These are phyloP conservation scores for Austrolebias charrua DNA, from an alignment of 2,797 vertebrate genomes.

Conservation along the genomic window DNA sequence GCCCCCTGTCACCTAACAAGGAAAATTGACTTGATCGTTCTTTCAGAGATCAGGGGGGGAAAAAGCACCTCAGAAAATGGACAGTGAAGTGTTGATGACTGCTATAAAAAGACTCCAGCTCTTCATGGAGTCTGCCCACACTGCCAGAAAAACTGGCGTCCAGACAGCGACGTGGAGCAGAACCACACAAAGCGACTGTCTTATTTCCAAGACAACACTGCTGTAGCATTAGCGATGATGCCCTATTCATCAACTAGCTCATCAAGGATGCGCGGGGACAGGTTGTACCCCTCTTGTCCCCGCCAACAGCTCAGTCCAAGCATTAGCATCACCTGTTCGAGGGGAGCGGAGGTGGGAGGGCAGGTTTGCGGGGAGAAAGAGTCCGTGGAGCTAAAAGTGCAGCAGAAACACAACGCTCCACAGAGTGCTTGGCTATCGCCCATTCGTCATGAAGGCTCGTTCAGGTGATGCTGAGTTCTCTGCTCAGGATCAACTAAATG, in stretches of 20 bases:
- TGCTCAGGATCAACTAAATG: conserved; percentile 33
- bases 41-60: conserved; percentile 7
- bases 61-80: conserved; percentile 30
- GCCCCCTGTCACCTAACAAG: conserved; percentile 8
- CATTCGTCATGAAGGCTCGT: conserved; percentile 39
- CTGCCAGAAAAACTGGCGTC: conserved; percentile 29
- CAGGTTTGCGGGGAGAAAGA: background rate
- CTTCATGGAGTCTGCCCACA: conserved; percentile 39
- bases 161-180: conserved; percentile 13
- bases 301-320: conserved; percentile 52
- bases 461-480: conserved; percentile 37
- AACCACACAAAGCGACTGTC: conserved; percentile 37
- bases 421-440: conserved; percentile 34
- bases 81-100: conserved; percentile 18
- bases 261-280: conserved; percentile 58
- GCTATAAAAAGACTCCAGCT: conserved; percentile 43
- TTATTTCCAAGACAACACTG: conserved; percentile 48
- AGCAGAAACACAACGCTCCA: conserved; percentile 50
- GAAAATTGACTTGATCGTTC: conserved; percentile 25
- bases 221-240: conserved; percentile 50
- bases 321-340: conserved; percentile 53
- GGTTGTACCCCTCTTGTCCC: conserved; percentile 53
- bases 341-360: conserved; percentile 28
- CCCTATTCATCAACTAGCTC: conserved; percentile 57
- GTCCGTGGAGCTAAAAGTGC: conserved; percentile 21